Evolutionary conservation across 1,140 invertebrate genomes (phyloP).

Genomic region (Cotesia chilonis): DNA sequence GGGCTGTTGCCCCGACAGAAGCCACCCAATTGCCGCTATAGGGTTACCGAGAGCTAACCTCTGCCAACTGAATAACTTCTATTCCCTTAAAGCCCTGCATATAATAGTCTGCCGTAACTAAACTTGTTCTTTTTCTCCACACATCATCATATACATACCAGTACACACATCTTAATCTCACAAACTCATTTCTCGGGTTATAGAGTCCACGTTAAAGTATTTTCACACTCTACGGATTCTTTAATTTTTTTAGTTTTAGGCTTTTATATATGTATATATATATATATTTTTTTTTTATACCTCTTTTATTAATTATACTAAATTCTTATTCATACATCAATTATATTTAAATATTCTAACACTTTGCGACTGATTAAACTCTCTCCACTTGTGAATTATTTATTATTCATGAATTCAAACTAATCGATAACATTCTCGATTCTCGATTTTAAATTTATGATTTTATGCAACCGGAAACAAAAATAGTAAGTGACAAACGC

Average conservation of each 20-base stretch:
- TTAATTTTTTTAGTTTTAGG: not conserved
- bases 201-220: not conserved
- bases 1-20: constrained; percentile 66
- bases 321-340: too few relatives aligned
- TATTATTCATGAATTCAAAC: constrained; percentile 15
- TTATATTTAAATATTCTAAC: too few relatives aligned
- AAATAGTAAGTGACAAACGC: too few relatives aligned
- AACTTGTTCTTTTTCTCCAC: not conserved
- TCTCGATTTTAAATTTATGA: too few relatives aligned
- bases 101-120: not conserved
- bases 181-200: constrained; percentile 6
- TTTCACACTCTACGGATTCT: constrained; percentile 5
- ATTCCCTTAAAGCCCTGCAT: constrained; percentile 20
- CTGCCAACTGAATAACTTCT: constrained; percentile 55
- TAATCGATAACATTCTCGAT: not conserved
- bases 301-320: too few relatives aligned
- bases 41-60: constrained; percentile 57
- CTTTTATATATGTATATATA: too few relatives aligned
- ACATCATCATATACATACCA: too few relatives aligned
- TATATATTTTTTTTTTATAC: too few relatives aligned
- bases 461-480: too few relatives aligned
- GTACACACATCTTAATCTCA: constrained; percentile 6
- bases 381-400: not conserved
- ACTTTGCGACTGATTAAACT: not conserved
- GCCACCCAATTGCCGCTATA: constrained; percentile 61